Conservation (phyloP, 2,888 invertebrate species). For the Ophioninae sp. region DNA sequence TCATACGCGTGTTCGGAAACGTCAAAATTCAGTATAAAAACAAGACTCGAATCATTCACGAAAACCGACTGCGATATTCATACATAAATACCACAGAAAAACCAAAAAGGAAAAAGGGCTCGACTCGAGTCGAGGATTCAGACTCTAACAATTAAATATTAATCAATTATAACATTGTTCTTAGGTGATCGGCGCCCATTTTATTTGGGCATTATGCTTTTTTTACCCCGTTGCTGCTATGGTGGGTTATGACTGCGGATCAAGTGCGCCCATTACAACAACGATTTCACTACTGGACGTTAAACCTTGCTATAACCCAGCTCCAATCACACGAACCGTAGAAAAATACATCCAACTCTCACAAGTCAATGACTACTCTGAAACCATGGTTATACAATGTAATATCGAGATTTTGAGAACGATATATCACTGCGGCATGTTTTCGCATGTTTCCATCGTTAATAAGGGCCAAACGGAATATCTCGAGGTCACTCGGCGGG, state of each 20-base stretch:
- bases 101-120: no score
- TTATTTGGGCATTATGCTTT: no score
- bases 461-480: not conserved
- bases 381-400: slow-evolving; percentile 19
- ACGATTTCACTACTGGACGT: not conserved
- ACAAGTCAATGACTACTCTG: slow-evolving; percentile 22
- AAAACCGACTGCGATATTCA: slow-evolving; percentile 12
- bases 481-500: not conserved
- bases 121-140: no score
- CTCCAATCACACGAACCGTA: not conserved
- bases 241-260: no score
- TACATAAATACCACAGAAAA: no score
- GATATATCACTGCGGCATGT: no score
- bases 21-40: slow-evolving; percentile 43
- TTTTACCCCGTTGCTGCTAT: no score
- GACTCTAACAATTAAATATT: no score
- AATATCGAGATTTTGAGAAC: slow-evolving; percentile 20
- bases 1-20: slow-evolving; percentile 62
- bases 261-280: no score
- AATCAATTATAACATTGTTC: no score
- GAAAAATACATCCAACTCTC: slow-evolving; percentile 8
- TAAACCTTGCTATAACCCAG: slow-evolving; percentile 1
- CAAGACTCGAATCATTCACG: slow-evolving; percentile 44
- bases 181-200: no score
- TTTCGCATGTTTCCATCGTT: slow-evolving; percentile 14